These are phyloP conservation scores for Myrmecophaga tridactyla DNA, from an alignment of 2,113 vertebrate species.

Conservation along the genomic window DNA sequence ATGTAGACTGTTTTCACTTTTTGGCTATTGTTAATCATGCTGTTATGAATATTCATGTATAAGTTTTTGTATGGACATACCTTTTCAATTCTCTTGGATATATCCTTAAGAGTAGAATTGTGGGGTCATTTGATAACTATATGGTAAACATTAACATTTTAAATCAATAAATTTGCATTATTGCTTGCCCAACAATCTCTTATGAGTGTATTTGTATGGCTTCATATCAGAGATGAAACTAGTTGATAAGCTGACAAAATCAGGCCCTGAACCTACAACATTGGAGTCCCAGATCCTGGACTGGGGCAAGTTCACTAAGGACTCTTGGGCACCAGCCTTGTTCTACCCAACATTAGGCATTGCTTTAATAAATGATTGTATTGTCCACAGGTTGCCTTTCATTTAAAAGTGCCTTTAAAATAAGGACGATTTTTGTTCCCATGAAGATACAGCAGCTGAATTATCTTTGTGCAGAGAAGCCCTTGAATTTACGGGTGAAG, in stretches of 20 bases:
- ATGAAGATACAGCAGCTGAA: constrained; percentile 29
- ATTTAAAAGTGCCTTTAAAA: background rate
- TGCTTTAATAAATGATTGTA: background rate
- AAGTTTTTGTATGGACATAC: background rate
- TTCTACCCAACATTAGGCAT: background rate
- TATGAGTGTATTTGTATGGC: background rate
- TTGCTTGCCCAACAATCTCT: background rate
- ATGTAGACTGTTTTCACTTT: background rate
- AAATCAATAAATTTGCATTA: background rate
- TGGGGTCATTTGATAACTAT: background rate
- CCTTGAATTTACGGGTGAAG: background rate
- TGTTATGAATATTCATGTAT: background rate
- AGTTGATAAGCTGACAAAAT: background rate
- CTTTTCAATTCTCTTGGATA: background rate
- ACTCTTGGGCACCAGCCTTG: background rate
- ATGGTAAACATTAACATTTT: background rate
- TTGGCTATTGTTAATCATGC: background rate
- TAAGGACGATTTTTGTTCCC: constrained; percentile 12
- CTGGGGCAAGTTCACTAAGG: background rate
- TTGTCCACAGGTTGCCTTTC: background rate
- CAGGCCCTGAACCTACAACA: background rate
- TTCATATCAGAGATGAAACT: background rate
- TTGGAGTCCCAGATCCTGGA: background rate
- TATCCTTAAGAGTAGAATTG: background rate
- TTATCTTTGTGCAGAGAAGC: constrained; percentile 23